Conservation (phyloP, 2,113 vertebrate species). For the Oreochromis niloticus region DNA sequence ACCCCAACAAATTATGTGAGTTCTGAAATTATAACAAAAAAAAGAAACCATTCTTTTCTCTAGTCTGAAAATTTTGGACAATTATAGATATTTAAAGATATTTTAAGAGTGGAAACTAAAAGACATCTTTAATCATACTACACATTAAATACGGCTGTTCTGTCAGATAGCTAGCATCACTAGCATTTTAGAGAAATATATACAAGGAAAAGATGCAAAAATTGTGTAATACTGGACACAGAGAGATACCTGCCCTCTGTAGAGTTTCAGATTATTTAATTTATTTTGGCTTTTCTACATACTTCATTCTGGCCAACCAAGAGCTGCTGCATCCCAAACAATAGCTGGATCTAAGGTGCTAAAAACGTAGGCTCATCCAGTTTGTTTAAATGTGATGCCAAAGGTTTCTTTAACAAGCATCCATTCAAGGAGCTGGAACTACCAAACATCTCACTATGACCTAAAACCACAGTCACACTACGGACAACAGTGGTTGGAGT, state of each 20-base stretch:
- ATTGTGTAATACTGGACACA: rapidly evolving
- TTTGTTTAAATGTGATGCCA: not conserved
- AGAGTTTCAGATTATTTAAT: not conserved
- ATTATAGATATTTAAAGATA: not conserved
- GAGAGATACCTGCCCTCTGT: not conserved
- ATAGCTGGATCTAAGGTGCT: not conserved
- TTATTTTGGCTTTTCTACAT: not conserved
- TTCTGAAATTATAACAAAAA: not conserved
- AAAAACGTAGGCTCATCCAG: rapidly evolving
- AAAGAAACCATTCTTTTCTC: rapidly evolving
- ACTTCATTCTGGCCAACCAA: not conserved
- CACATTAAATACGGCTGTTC: not conserved
- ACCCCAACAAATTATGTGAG: not conserved
- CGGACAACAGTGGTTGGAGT: not conserved
- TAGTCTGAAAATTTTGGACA: not conserved
- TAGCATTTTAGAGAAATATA: not conserved
- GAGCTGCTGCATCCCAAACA: not conserved
- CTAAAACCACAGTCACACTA: rapidly evolving
- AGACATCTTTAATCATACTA: not conserved
- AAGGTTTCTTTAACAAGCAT: not conserved
- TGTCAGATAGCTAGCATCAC: not conserved
- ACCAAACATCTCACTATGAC: not conserved
- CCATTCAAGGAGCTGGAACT: not conserved
- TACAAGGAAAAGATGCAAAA: not conserved
- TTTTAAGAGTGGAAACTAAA: not conserved